phyloP scores from a whole-genome alignment of 2,888 invertebrate genomes.

The Therioaphis trifolii region DNA sequence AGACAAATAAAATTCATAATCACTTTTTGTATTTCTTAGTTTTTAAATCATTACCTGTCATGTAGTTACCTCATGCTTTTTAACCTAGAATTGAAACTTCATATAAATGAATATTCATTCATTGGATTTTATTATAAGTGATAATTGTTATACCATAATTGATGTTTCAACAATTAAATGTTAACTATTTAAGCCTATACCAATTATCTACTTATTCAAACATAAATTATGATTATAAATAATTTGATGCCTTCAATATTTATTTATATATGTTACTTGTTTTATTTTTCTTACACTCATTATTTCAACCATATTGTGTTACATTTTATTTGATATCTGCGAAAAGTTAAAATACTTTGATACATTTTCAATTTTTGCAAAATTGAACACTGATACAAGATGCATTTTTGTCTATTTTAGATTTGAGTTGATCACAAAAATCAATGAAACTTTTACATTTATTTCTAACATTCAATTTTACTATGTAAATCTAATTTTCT shows the following conservation, averaged over 20 bases:
- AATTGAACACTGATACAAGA: no score
- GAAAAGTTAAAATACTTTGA: no score
- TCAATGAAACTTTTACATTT: no score
- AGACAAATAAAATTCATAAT: constrained; percentile 61
- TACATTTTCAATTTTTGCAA: no score
- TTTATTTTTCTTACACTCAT: neutral
- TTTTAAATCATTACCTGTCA: constrained; percentile 53
- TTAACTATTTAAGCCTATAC: neutral
- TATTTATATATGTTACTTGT: neutral
- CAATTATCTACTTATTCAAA: neutral
- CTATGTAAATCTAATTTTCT: no score
- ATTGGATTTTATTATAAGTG: neutral
- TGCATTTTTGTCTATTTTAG: no score
- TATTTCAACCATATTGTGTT: neutral
- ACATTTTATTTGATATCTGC: neutral
- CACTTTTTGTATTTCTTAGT: constrained; percentile 57
- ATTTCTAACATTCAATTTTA: no score
- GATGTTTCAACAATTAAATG: neutral
- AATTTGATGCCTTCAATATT: neutral
- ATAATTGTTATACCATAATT: neutral
- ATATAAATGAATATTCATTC: constrained; percentile 21
- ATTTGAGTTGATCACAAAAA: no score
- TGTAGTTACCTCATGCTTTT: constrained; percentile 43
- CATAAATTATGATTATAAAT: no score
- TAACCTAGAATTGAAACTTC: constrained; percentile 13